Evolutionary conservation across 2,113 vertebrate species (phyloP).

Genomic region (Seriola rivoliana): DNA sequence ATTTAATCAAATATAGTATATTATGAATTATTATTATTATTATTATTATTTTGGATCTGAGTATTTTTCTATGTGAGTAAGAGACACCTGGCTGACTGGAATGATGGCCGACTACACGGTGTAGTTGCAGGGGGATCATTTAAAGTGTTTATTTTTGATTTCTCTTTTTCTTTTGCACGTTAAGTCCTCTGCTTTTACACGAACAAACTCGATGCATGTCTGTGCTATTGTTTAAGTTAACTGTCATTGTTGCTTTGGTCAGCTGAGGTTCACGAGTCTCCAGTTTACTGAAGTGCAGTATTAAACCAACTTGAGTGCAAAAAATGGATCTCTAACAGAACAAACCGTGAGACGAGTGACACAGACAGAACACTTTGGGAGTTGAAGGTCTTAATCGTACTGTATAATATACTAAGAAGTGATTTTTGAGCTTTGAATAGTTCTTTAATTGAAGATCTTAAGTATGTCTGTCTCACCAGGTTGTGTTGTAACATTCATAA

Average conservation of each 20-base stretch:
- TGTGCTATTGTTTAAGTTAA: conserved; percentile 55
- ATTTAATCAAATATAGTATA: conserved; percentile 85
- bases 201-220: conserved; percentile 44
- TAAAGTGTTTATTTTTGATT: conserved; percentile 22
- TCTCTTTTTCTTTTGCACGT: conserved; percentile 53
- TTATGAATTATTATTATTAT: conserved; percentile 74
- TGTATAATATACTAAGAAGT: conserved; percentile 51
- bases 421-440: conserved; percentile 40
- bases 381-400: conserved; percentile 62
- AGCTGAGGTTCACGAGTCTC: conserved; percentile 47
- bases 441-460: conserved; percentile 51
- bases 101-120: conserved; percentile 42
- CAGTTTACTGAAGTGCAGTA: conserved; percentile 65
- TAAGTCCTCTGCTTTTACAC: conserved; percentile 55
- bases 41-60: conserved; percentile 71
- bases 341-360: conserved; percentile 27
- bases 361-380: conserved; percentile 45
- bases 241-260: conserved; percentile 44
- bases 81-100: conserved; percentile 83
- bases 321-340: conserved; percentile 21
- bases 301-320: conserved; percentile 37
- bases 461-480: conserved; percentile 50
- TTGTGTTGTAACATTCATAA: conserved; percentile 65
- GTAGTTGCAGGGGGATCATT: conserved; percentile 51
- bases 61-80: conserved; percentile 84